Base-by-base conservation (phyloP, 2,113 vertebrate genomes). In the Oreochromis aureus region DNA sequence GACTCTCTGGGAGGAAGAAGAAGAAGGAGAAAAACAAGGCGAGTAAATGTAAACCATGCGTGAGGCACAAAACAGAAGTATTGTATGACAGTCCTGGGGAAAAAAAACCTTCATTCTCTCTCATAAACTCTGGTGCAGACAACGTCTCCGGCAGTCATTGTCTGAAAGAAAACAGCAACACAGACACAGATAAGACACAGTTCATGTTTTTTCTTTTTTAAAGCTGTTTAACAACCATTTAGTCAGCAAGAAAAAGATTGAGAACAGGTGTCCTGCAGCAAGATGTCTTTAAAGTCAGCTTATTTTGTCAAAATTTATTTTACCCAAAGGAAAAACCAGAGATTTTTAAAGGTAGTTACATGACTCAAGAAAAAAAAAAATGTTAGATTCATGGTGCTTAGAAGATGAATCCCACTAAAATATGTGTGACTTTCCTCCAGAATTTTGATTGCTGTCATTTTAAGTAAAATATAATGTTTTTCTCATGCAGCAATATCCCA, bases 101-200 rank as follows among this genome's bases (percentile, higher is more conserved):
- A 15, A 39, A 58, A 76, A 73, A 7, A 24, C 6, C 83, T 80
- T 98, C 96, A 99, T 92, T 98, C 97, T 63, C 96, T 94, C 78
- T 97, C 86, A 51, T 98, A 99, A 54, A 98, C 96, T 88, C 98
- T 94, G 91, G 97, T 98, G 94, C 98, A 99, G 86, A 98, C 95
- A 1, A 98, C 94, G 1, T 98, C 97, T 3, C 97, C 97, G 0
- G 97, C 98, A 0, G 95, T 98, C 98, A 99, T 98, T 27, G 97
- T 98, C 98, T 99, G 95, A 59, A 96, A 94, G 82, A 87, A 88
- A 94, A 88, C 30, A 87, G 27, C 27, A 55, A 88, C 39, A 86
- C 46, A 79, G 51, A 13, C 13, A 78, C 16, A 82, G 13, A 51
- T 78, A 53, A 53, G 27, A 78, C 16, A 12, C 16, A n/a, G 27